A percentile compares a stretch with the other conserved stretches of the same genome.
phyloP scores from a whole-genome alignment of 2,113 vertebrate genomes.

The Ophiodon elongatus region DNA sequence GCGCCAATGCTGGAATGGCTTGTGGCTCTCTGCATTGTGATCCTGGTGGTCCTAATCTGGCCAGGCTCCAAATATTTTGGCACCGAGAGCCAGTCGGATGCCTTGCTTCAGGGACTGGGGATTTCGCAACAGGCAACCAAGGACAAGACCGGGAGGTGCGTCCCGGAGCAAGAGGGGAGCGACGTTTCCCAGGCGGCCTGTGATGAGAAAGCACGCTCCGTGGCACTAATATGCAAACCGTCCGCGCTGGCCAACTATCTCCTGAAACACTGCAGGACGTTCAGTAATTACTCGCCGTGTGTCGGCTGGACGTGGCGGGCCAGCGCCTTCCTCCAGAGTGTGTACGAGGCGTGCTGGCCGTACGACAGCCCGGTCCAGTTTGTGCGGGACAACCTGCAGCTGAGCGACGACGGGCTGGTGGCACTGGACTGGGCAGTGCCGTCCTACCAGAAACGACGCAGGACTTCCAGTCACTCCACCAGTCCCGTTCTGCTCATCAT shows the following conservation, averaged over 20 bases:
- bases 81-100: conserved; percentile 44
- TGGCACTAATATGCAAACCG: conserved; percentile 84
- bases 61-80: conserved; percentile 73
- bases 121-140: conserved; percentile 41
- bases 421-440: conserved; percentile 88
- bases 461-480: conserved; percentile 85
- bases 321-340: conserved; percentile 81
- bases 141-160: conserved; percentile 43
- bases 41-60: conserved; percentile 80
- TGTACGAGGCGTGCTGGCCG: conserved; percentile 81
- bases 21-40: conserved; percentile 73
- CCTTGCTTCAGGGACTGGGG: conserved; percentile 50
- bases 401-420: conserved; percentile 87
- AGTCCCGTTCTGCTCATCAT: conserved; percentile 86
- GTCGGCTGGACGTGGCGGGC: conserved; percentile 81
- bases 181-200: conserved; percentile 13
- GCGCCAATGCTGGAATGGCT: conserved; percentile 85
- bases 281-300: conserved; percentile 70
- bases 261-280: conserved; percentile 83
- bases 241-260: conserved; percentile 87
- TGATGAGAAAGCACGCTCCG: conserved; percentile 41
- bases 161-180: conserved; percentile 26
- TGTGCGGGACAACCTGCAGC: conserved; percentile 84
- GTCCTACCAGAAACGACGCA: conserved; percentile 81
- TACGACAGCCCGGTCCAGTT: conserved; percentile 82